Conservation (phyloP, 2,888 invertebrate genomes). For the Thymelicus lineola region DNA sequence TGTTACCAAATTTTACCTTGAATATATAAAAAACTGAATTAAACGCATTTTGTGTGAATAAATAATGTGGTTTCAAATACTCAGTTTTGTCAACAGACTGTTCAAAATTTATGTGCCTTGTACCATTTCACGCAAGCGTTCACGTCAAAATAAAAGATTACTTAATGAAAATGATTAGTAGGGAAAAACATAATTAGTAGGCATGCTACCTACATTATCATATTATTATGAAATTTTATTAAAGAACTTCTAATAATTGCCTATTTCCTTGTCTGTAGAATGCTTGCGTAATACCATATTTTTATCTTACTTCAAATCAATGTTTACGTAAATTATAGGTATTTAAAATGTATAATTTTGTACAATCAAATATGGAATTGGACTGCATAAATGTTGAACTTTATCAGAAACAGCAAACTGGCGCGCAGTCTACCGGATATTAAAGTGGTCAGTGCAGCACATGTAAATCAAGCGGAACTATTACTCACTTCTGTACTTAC, state of each 20-base stretch:
- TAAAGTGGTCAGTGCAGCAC: slow-evolving; percentile 4
- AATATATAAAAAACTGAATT: slow-evolving; percentile 1
- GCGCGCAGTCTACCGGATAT: slow-evolving; percentile 7
- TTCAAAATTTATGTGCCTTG: slow-evolving; percentile 13
- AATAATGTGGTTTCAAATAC: slow-evolving; percentile 26
- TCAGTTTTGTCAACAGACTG: slow-evolving; percentile 11
- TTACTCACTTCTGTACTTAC: neutral
- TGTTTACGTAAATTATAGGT: neutral
- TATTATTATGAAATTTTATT: too few species aligned
- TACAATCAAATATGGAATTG: neutral
- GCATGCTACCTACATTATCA: neutral
- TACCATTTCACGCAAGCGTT: slow-evolving; percentile 31
- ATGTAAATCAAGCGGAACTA: slow-evolving; percentile 6
- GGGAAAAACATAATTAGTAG: neutral
- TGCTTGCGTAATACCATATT: too few species aligned
- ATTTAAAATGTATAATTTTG: too few species aligned
- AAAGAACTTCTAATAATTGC: too few species aligned
- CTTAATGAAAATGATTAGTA: slow-evolving; percentile 30
- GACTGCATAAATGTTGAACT: neutral
- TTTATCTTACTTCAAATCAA: too few species aligned
- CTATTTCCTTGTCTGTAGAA: too few species aligned
- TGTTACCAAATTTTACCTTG: neutral
- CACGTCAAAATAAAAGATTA: slow-evolving; percentile 36
- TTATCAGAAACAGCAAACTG: neutral
- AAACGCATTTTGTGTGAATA: neutral